These are phyloP conservation scores for Anguilla megastoma DNA, from an alignment of 2,797 vertebrate genomes.

Conservation along the genomic window DNA sequence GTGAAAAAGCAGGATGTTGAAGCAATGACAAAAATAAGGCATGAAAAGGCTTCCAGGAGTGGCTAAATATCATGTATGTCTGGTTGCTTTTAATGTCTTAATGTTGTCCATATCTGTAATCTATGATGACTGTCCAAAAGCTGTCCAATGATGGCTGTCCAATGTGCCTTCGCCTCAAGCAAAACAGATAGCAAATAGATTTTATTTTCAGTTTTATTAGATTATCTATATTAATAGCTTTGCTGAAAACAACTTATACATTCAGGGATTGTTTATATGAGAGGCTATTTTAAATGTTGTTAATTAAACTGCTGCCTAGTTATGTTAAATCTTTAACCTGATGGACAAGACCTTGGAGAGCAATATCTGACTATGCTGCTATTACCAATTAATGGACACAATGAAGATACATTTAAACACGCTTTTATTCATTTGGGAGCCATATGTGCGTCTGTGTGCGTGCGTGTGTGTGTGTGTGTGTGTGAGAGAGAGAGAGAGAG, in stretches of 20 bases:
- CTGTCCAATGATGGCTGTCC: background rate
- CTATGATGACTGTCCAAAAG: background rate
- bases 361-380: slow-evolving; percentile 33
- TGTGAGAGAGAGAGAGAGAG: background rate
- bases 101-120: background rate
- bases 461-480: background rate
- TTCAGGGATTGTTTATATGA: background rate
- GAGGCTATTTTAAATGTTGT: slow-evolving; percentile 5
- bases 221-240: background rate
- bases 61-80: background rate
- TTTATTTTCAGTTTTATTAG: background rate
- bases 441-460: too few relatives aligned
- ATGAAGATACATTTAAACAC: slow-evolving; percentile 27
- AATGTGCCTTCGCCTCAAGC: background rate
- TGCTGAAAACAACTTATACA: background rate
- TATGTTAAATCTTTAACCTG: background rate
- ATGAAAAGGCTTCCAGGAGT: background rate
- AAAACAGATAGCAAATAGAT: background rate
- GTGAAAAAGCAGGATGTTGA: background rate
- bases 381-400: slow-evolving; percentile 34
- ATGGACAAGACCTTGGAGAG: slow-evolving; percentile 24
- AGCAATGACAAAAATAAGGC: background rate
- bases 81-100: background rate
- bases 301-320: background rate
- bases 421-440: background rate